phyloP scores from a whole-genome alignment of 2,888 invertebrate species.

The Hypomecis punctinalis region DNA sequence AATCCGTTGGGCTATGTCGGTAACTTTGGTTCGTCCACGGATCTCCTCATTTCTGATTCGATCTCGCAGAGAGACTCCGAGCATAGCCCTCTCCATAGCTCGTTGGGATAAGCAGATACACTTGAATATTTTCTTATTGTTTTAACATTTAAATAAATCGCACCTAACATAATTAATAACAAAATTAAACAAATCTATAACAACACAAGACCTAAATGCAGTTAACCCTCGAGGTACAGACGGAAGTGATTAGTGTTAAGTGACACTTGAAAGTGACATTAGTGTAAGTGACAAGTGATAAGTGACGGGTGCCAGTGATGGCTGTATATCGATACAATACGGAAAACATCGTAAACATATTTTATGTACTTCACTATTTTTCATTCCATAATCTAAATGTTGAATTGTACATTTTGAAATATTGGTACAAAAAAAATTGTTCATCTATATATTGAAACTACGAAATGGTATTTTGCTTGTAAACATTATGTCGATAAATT shows the following conservation, averaged over 20 bases:
- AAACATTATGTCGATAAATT: not conserved
- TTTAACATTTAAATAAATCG: too few species aligned
- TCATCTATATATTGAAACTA: not conserved
- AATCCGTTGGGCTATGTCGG: too few species aligned
- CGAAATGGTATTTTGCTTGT: not conserved
- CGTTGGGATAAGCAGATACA: too few species aligned
- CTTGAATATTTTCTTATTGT: too few species aligned
- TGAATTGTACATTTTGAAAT: too few species aligned
- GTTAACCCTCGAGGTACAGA: slow-evolving; percentile 41
- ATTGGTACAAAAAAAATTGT: not conserved
- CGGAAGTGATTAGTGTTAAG: slow-evolving; percentile 42
- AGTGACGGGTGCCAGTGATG: slow-evolving; percentile 13
- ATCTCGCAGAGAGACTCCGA: too few species aligned
- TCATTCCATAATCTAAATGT: not conserved
- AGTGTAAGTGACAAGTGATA: slow-evolving; percentile 27
- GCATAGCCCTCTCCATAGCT: too few species aligned
- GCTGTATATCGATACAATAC: slow-evolving; percentile 9
- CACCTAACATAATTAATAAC: not conserved
- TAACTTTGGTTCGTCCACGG: too few species aligned
- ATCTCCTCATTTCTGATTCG: too few species aligned
- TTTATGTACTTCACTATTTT: slow-evolving; percentile 1
- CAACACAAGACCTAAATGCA: slow-evolving; percentile 30
- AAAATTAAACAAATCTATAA: slow-evolving; percentile 20
- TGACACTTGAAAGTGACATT: slow-evolving; percentile 35
- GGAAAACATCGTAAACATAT: not conserved